Base-by-base conservation (phyloP, 2,113 vertebrate genomes). In the Colossoma macropomum region DNA sequence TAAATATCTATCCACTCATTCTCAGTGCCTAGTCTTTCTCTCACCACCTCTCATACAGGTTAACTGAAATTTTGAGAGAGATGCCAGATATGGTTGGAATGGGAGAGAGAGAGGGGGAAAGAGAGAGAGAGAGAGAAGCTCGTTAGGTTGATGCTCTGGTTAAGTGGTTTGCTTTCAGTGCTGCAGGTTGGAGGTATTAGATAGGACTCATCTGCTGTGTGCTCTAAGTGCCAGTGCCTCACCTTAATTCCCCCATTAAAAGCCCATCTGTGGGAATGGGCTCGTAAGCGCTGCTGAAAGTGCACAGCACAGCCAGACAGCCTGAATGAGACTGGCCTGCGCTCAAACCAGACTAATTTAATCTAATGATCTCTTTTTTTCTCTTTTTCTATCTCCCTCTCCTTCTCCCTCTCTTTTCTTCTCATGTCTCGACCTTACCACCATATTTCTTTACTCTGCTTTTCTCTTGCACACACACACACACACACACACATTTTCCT, bases 201-300 rank as follows among this genome's bases (percentile, higher is more conserved):
- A 77, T 84, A 78, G 82, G 59, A 82, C 84, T 82, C 52, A 74
- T 41, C 27, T 73, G 48, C 70, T 74, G 68, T 45, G 68, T 63
- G 72, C 72, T 86, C 78, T 70, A 81, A 81, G 82, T 87, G 74
- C 70, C 32, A 38, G 75, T 68, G 59, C 69, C 78, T 76, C 78
- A 80, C 77, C 76, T 81, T 85, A 85, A 85, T 87, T 84, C 79
- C 66, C 75, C 79, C 86, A 87, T 87, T 87, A 87, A 87, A 87
- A 82, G 70, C 75, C 79, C 79, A 82, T 87, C 83, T 84, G 79
- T 79, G 79, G 75, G 75, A 87, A 87, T 85, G 70, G 79, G 75
- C 32, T 79, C 71, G 45, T 84, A 85, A 87, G 77, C 80, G 77
- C 82, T 84, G 65, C 59, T 63, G 75, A 75, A 60, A 84, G 63